Evolutionary conservation across 2,113 vertebrate species (phyloP), one percentile per base, ranked within the genome.

Genomic region (Amphilophus citrinellus): DNA sequence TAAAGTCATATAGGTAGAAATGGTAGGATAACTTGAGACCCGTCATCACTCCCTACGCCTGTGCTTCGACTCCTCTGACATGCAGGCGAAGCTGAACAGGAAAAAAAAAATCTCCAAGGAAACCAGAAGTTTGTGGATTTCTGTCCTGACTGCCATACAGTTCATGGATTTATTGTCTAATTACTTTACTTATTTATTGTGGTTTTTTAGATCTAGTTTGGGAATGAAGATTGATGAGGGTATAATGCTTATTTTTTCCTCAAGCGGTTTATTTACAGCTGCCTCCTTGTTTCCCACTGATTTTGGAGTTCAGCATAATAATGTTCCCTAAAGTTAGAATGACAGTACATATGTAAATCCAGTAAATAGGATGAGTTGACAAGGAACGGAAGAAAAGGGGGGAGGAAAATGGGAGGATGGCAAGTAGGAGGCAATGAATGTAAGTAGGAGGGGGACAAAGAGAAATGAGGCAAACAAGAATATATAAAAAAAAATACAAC

Each of bases 211-310:
- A 44, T 62, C 66, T 73, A 73, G 66, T 73, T 73, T 73, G 66
- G 66, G 37, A 22, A 68, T 62, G 56, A 61, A 66, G 68, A 84
- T 59, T 63, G 10, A 86, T 79, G 56, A 80, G 4, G 14, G 9
- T 44, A 44, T 75, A n/a, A 35, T 77, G 79, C 42, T 88, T 85
- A 15, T 84, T 88, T 88, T 32, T 87, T 71, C 47, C 27, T 76
- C 10, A 82, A 61, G 62, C 53, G 75, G 73, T 87, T 86, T 82
- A 84, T 32, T 65, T 53, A 65, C 77, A 79, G 61, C 66, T 59
- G 44, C 61, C 61, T 85, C 79, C 75, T 80, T 39, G 0, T 82
- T 22, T 32, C 65, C 47, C 79, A 50, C 32, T 56, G 57, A 83
- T 77, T 87, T 81, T 62, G 22, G 50, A 68, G 58, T 13, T 77